A percentile compares a stretch with the other conserved stretches of the same genome.
phyloP scores from a whole-genome alignment of 2,797 vertebrate genomes.

The Danio aesculapii region DNA sequence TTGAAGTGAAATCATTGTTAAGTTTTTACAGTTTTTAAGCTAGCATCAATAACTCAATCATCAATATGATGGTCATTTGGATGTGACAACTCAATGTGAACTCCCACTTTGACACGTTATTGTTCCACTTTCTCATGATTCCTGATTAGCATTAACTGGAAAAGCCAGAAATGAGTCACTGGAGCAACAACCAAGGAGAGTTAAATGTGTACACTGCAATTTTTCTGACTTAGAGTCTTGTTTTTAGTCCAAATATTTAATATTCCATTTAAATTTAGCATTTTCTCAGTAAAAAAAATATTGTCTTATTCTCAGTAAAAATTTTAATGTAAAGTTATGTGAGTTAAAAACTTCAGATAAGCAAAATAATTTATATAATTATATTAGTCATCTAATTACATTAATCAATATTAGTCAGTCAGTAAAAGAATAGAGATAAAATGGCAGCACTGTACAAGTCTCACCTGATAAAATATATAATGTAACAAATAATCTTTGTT shows the following conservation, averaged over 20 bases:
- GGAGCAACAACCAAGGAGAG: background rate
- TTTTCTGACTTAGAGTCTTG: no score
- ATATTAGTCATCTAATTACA: no score
- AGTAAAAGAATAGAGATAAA: background rate
- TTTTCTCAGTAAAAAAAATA: no score
- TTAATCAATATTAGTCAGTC: background rate
- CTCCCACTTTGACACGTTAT: background rate
- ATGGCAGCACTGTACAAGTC: background rate
- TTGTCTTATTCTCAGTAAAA: no score
- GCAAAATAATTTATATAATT: no score
- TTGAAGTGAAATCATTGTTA: no score
- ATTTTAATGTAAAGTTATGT: no score
- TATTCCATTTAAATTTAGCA: no score
- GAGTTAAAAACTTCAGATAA: no score
- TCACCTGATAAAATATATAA: background rate
- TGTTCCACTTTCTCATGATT: constrained; percentile 9
- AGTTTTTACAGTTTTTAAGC: no score
- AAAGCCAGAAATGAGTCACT: background rate
- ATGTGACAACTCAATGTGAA: constrained; percentile 2
- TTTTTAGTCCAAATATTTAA: no score
- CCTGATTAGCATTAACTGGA: background rate
- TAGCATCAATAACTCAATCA: background rate
- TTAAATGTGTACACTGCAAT: no score
- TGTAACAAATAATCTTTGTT: background rate
- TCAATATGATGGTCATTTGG: constrained; percentile 1